Base-by-base conservation (phyloP, 1,140 invertebrate genomes). In the Apis florea region DNA sequence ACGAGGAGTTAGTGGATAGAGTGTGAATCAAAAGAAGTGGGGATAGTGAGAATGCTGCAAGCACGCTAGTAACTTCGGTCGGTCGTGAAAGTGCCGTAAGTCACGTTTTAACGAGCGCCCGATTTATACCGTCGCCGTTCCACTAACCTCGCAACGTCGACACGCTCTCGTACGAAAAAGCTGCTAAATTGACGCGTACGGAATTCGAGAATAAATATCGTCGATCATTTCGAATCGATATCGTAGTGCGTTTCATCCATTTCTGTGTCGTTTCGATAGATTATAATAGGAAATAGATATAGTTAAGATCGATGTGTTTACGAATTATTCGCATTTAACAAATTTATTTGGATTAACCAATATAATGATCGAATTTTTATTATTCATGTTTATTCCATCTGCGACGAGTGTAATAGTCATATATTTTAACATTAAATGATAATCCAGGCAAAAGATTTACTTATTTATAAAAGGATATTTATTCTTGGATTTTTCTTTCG, bases 11-110 rank as follows among this genome's bases (percentile, higher is more conserved):
- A 26, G n/a, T 24, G 49, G 24, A 68, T 40, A 15, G 59, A 24
- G n/a, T 26, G 47, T 10, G 51, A 64, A 73, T 74, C 59, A 61
- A 64, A 54, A 26, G 13, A n/a, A 21, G 61, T 54, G 72, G 49
- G 64, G 47, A 53, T 51, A 47, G 56, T 24, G 72, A 53, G 64
- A 76, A 82, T 51, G 79, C 54, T 82, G 64, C 72, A 54, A 82
- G 56, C 80, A 70, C 74, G 66, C 26, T 53, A 58, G 66, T 56
- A 82, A 82, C 80, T 82, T 83, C 53, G 75, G 19, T 40, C 75
- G 81, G 68, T 83, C 81, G 76, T 83, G 81, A 83, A 83, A 83
- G 81, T 83, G 81, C 81, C 76, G 74, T 83, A 83, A 83, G 81
- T 83, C 81, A 83, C 81, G 81, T 83, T 83, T 83, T 83, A 83